Evolutionary conservation across 92 coral and sea anemone species (phyloP), one percentile per base, ranked within the genome.

Genomic region (Zoanthus sansibaricus): DNA sequence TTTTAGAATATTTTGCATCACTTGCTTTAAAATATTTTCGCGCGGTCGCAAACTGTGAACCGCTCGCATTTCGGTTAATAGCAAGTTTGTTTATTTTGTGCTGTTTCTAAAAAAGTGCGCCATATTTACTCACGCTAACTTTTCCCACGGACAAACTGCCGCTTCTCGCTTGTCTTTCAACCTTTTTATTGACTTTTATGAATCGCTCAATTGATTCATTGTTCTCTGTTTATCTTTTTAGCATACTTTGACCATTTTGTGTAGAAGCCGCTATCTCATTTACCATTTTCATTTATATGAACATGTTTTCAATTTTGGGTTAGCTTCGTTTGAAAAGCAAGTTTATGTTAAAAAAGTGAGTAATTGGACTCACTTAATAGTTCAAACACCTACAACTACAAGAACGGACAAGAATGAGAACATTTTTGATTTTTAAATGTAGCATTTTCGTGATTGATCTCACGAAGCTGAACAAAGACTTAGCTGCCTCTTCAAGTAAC

Each of bases 101-200:
- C 25, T 25, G 25, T 25, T 25, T 25, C 25, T 25, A 25, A 25
- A 25, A 25, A 25, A 25, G 25, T 25, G 25, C 42, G 42, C 42
- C 42, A 37, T 37, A 37, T 37, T 80, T 80, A 9, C 85, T n/a
- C 9, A 52, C 15, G 75, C 73, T 9, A 64, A 7, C 58, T 66
- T 80, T 80, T 80, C 85, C 85, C 85, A 80, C 85, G 85, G 74
- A 80, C 15, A 67, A 49, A 16, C 47, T 66, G 85, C 47, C 62
- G 72, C 75, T 80, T 62, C 75, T 46, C 58, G 75, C 85, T 13
- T 80, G 45, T 80, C 46, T 66, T 42, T 80, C 46, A 80, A 14
- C 20, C 75, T 16, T 21, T 47, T 47, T 80, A 75, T 80, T 80
- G 85, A 80, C 85, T 80, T 68, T 80, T 67, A 13, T 32, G 17